A percentile compares a stretch with the other conserved stretches of the same genome.
Evolutionary conservation across 2,888 invertebrate genomes (phyloP).

Genomic region (Gisinianus flammeolus): DNA sequence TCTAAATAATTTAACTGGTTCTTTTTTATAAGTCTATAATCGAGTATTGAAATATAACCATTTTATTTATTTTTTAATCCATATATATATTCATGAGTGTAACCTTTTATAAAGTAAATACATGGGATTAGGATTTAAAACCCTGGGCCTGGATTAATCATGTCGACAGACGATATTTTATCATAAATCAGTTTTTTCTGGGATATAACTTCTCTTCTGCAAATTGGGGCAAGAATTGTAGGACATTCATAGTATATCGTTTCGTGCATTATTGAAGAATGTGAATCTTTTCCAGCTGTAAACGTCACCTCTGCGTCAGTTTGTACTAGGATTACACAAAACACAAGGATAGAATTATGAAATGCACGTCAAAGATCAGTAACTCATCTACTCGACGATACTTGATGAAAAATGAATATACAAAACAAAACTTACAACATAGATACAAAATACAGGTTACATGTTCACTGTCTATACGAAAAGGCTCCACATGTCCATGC

Average conservation of each 20-base stretch:
- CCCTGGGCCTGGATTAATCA: neutral
- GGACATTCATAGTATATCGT: constrained; percentile 71
- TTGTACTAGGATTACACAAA: constrained; percentile 68
- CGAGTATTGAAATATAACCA: too few species aligned
- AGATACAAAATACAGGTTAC: constrained; percentile 68
- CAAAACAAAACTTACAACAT: constrained; percentile 61
- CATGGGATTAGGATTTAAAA: too few species aligned
- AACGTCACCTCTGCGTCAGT: constrained; percentile 71
- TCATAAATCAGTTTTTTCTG: constrained; percentile 61
- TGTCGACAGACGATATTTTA: constrained; percentile 44
- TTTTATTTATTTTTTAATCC: too few species aligned
- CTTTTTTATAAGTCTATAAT: too few species aligned
- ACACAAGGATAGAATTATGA: constrained; percentile 14
- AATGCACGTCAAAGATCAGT: neutral
- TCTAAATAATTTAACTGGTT: too few species aligned
- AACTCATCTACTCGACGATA: too few species aligned
- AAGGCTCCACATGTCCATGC: constrained; percentile 59
- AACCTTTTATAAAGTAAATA: too few species aligned
- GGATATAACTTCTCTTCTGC: constrained; percentile 66
- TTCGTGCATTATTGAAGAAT: constrained; percentile 66
- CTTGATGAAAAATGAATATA: too few species aligned
- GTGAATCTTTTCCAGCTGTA: constrained; percentile 49
- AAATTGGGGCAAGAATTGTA: constrained; percentile 66
- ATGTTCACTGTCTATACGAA: constrained; percentile 69
- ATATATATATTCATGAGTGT: too few species aligned